Conservation (phyloP, 2,888 invertebrate species). For the Trachelus iudaicus region DNA sequence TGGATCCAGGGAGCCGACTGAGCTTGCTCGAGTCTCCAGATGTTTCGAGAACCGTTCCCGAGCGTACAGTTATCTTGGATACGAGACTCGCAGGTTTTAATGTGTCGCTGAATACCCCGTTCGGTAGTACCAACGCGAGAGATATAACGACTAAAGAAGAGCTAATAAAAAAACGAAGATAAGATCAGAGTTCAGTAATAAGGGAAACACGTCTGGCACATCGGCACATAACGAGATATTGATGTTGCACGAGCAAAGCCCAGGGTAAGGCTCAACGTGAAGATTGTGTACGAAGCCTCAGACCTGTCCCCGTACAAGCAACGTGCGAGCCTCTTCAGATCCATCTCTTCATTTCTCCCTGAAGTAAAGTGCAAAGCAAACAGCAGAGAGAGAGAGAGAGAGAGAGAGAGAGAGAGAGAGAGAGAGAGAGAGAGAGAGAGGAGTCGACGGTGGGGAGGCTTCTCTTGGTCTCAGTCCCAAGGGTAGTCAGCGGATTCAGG, state of each 20-base stretch:
- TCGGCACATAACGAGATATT: background rate
- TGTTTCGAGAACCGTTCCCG: background rate
- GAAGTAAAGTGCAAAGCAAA: background rate
- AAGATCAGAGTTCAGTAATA: background rate
- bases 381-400: background rate
- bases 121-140: background rate
- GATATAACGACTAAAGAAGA: background rate
- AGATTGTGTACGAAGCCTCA: background rate
- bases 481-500: background rate
- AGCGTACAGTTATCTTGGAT: background rate
- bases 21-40: background rate
- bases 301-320: background rate
- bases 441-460: background rate
- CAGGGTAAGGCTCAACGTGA: background rate
- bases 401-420: too few relatives aligned
- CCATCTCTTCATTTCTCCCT: background rate
- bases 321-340: background rate
- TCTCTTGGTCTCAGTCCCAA: background rate
- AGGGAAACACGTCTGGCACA: background rate
- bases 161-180: background rate
- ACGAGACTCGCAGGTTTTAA: background rate
- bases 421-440: background rate
- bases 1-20: background rate
- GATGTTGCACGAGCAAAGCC: background rate
- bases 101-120: background rate